These are phyloP conservation scores for Colius striatus DNA, from an alignment of 2,113 vertebrate genomes.

Conservation along the genomic window DNA sequence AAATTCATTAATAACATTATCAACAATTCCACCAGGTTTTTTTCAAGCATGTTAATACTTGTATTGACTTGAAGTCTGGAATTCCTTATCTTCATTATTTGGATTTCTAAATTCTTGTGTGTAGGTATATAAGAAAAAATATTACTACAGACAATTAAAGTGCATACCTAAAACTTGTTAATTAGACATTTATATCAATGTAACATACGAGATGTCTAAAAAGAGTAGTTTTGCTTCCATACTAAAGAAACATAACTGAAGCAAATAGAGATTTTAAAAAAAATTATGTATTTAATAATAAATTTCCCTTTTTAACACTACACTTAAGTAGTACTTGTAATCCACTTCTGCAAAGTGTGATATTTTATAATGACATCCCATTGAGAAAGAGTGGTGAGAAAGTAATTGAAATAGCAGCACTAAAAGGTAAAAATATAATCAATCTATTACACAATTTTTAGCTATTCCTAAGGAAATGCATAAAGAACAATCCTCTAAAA, in stretches of 20 bases:
- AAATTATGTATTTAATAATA: not conserved
- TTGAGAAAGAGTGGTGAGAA: not conserved
- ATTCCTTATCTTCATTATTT: not conserved
- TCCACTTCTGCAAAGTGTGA: not conserved
- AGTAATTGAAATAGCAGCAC: not conserved
- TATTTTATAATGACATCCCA: not conserved
- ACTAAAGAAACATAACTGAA: not conserved
- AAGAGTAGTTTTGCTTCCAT: not conserved
- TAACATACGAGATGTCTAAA: not conserved
- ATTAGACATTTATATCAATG: not conserved
- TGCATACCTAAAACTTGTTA: not conserved
- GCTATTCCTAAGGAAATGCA: not conserved
- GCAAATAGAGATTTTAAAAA: fast-evolving
- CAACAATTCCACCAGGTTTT: not conserved
- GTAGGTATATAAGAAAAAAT: not conserved
- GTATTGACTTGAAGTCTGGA: not conserved
- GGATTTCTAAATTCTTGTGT: not conserved
- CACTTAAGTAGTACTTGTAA: not conserved
- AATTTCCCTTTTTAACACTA: not conserved
- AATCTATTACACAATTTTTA: not conserved
- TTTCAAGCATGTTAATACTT: not conserved
- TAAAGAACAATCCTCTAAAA: not conserved
- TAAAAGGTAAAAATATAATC: not conserved
- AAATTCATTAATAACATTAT: not conserved
- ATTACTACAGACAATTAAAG: not conserved